Conservation (phyloP, 2,888 invertebrate species). For the Horisme vitalbata region DNA sequence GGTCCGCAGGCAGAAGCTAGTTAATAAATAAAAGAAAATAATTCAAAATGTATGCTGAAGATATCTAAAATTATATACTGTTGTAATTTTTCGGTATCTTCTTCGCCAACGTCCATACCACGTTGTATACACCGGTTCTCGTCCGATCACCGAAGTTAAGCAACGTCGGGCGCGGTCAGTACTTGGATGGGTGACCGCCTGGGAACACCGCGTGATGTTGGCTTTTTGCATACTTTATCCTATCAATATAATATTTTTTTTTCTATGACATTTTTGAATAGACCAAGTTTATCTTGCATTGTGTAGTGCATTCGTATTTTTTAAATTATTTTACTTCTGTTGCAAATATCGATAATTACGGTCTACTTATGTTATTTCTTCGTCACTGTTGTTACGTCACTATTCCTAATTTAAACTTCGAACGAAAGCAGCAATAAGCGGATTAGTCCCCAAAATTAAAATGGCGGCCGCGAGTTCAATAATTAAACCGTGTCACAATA, state of each 20-base stretch:
- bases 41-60: too few relatives aligned
- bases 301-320: too few relatives aligned
- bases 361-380: background rate
- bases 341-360: background rate
- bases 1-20: too few relatives aligned
- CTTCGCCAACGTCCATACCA: constrained; percentile 61
- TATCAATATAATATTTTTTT: background rate
- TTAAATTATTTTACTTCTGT: too few relatives aligned
- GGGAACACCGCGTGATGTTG: constrained; percentile 51
- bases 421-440: constrained; percentile 61
- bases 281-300: too few relatives aligned
- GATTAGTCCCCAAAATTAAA: constrained; percentile 76
- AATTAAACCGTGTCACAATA: constrained; percentile 78
- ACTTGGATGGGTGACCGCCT: constrained; percentile 64
- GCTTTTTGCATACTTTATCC: constrained; percentile 7
- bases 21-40: too few relatives aligned
- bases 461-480: constrained; percentile 54
- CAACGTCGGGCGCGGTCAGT: constrained; percentile 73
- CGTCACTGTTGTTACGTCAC: constrained; percentile 42
- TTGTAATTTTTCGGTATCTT: background rate
- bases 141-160: constrained; percentile 76
- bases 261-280: too few relatives aligned
- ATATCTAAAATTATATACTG: background rate
- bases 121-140: constrained; percentile 72
- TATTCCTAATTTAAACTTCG: constrained; percentile 58